Evolutionary conservation across 2,797 vertebrate species (phyloP).

Genomic region (Phyllotis vaccarum): DNA sequence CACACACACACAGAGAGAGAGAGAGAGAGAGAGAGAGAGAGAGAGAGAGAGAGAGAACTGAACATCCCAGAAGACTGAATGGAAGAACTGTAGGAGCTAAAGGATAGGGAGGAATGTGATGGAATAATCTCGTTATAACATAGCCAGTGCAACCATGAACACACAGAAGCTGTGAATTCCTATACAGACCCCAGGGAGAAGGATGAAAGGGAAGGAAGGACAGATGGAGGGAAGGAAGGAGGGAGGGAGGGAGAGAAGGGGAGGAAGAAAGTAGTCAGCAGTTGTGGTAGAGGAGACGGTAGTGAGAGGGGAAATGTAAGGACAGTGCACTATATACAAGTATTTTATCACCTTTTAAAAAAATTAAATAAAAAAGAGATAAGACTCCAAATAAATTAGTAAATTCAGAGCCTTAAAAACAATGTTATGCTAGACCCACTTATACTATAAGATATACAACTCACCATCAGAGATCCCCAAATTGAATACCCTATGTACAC

Average conservation of each 20-base stretch:
- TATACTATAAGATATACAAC: neutral
- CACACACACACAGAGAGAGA: neutral
- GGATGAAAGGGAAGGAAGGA: neutral
- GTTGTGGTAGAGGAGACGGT: neutral
- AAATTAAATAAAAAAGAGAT: neutral
- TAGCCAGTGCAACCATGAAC: neutral
- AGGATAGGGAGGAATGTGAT: neutral
- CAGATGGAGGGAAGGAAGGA: neutral
- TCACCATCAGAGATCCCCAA: constrained; percentile 70
- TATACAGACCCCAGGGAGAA: neutral
- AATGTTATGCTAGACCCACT: neutral
- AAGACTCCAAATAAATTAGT: neutral
- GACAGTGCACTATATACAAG: neutral
- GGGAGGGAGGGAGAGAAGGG: too few relatives aligned
- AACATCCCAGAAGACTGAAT: neutral
- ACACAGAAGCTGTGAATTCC: neutral
- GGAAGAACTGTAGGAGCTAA: neutral
- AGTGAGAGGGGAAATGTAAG: neutral
- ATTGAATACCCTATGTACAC: neutral
- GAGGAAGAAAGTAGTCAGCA: neutral
- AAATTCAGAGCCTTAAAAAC: neutral
- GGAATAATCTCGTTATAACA: neutral
- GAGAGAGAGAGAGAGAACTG: neutral
- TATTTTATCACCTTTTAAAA: neutral
- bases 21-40: neutral